Percentiles rank a stretch among this genome's conserved stretches.
These are phyloP conservation scores for Nomada ruficornis DNA, from an alignment of 2,888 invertebrate genomes.

Conservation along the genomic window DNA sequence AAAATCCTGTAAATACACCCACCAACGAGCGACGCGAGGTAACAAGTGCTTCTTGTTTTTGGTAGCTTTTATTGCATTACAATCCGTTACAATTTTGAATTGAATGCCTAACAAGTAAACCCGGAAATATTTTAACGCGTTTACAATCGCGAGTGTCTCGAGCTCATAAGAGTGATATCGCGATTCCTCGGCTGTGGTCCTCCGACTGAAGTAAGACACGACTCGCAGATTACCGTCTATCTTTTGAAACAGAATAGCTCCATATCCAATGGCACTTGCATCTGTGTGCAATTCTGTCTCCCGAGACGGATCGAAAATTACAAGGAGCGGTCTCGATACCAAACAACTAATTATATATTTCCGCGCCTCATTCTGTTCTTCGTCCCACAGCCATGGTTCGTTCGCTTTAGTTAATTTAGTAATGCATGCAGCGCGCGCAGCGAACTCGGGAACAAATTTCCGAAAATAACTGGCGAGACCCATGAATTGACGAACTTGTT, in stretches of 20 bases:
- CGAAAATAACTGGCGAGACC: too few relatives aligned
- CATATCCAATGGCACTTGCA: conserved; percentile 15
- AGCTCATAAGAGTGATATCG: conserved; percentile 48
- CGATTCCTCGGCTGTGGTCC: conserved; percentile 14
- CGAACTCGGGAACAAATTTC: too few relatives aligned
- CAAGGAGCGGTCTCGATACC: neutral
- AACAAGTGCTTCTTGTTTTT: too few relatives aligned
- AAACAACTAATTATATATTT: neutral
- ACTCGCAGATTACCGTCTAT: conserved; percentile 14
- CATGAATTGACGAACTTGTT: too few relatives aligned
- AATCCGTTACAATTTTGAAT: conserved; percentile 27
- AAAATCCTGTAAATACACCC: conserved; percentile 65
- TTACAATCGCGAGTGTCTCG: conserved; percentile 48
- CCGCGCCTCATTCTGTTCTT: too few relatives aligned
- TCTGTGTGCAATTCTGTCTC: conserved; percentile 3
- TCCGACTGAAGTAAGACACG: neutral
- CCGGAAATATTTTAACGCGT: conserved; percentile 49
- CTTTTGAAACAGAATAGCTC: conserved; percentile 15
- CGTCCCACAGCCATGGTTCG: too few relatives aligned
- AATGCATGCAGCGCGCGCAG: too few relatives aligned
- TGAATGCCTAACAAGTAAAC: conserved; percentile 55
- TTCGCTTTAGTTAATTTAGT: too few relatives aligned
- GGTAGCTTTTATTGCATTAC: neutral
- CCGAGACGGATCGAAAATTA: conserved; percentile 9
- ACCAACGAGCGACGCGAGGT: conserved; percentile 1